Base-by-base conservation (phyloP, 1,140 invertebrate species). In the Pseudomyrmex cubaensis region DNA sequence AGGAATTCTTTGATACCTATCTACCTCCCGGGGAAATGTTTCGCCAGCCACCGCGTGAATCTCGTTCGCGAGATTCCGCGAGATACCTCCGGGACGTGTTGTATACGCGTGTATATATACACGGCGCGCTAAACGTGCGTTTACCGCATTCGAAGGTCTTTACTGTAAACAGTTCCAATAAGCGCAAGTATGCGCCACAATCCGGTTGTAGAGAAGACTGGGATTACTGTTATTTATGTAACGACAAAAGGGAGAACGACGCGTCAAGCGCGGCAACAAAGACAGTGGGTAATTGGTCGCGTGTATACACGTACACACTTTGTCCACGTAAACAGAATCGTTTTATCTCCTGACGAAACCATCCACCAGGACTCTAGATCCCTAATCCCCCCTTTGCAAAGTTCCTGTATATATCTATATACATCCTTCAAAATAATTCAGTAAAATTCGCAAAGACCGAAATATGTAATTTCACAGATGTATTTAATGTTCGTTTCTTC, bases 1-100 rank as follows among this genome's bases (percentile, higher is more conserved):
- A 63, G 64, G 64, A 83, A 88, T 88, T 85, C 62, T 85, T 80
- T 75, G 84, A 82, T 85, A 83, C 25, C 20, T n/a, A 15, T 8
- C 56, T 52, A 54, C 54, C 13, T 13, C 17, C 10, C 50, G 22
- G 46, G 69, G 56, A 86, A 88, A 80, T 20, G 59, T 85, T 85
- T 75, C 63, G 50, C 61, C 61, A 73, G 52, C 87, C 44, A 22
- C 44, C 17, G 5, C 35, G 35, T 35, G 35, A 35, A 35, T 35
- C 5, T 35, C 35, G 22, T 56, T 52, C 52, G 66, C 50, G 50
- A 80, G 77, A 84, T 87, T 84, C 75, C 73, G 22, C 69, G 72
- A 72, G 54, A 12, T 78, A 54, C 20, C 62, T 20, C 13, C 15
- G 48, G 17, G 78, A 74, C 48, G 48, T 52, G 35, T 35, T 35